phyloP scores from a whole-genome alignment of 1,140 invertebrate species.

The Hyles euphorbiae region DNA sequence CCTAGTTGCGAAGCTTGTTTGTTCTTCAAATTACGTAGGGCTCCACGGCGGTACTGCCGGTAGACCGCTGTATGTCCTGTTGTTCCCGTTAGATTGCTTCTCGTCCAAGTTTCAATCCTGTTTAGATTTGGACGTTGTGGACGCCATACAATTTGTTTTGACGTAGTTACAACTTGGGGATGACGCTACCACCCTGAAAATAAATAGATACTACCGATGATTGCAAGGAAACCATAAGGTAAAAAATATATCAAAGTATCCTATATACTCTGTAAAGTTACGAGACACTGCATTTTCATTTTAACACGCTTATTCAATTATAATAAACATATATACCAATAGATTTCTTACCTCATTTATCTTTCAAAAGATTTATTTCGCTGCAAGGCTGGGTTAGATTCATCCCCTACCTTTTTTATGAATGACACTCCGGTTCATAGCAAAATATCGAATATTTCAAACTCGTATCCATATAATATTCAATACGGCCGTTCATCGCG shows the following conservation, averaged over 20 bases:
- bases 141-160: slow-evolving; percentile 29
- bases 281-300: too few relatives aligned
- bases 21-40: slow-evolving; percentile 51
- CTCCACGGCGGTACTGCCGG: slow-evolving; percentile 16
- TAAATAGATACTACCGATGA: too few relatives aligned
- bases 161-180: too few relatives aligned
- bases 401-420: background rate
- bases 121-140: slow-evolving; percentile 33
- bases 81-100: slow-evolving; percentile 41
- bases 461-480: slow-evolving; percentile 16
- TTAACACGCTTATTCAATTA: too few relatives aligned
- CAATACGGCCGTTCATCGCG: slow-evolving; percentile 25
- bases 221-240: too few relatives aligned
- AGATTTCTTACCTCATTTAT: too few relatives aligned
- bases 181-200: too few relatives aligned
- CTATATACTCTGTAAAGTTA: too few relatives aligned
- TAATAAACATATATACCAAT: too few relatives aligned
- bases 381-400: too few relatives aligned
- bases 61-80: slow-evolving; percentile 31
- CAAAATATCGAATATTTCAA: slow-evolving; percentile 7
- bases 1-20: slow-evolving; percentile 37
- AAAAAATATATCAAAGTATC: too few relatives aligned
- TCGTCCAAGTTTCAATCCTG: slow-evolving; percentile 38
- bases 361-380: too few relatives aligned
- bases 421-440: background rate